Evolutionary conservation across 2,113 vertebrate species (phyloP).

Genomic region (Bungarus multicinctus): DNA sequence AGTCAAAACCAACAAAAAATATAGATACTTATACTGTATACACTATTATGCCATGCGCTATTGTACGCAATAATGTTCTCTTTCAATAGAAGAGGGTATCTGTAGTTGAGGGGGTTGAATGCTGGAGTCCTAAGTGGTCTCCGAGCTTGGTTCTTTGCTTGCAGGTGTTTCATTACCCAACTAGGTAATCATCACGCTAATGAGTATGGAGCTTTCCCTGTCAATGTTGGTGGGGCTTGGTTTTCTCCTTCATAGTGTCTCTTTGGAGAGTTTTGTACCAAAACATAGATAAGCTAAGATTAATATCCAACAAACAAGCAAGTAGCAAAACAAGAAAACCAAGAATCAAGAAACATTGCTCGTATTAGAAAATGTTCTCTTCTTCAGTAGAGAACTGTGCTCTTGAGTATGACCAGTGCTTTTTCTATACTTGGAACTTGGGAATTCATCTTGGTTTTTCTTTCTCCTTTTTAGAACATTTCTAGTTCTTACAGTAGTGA

Average conservation of each 20-base stretch:
- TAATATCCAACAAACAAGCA: not conserved
- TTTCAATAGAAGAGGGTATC: not conserved
- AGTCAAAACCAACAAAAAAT: not conserved
- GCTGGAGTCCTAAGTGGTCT: not conserved
- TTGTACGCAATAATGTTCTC: not conserved
- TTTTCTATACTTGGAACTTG: not conserved
- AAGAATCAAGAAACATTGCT: not conserved
- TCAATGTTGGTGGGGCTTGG: not conserved
- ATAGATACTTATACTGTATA: not conserved
- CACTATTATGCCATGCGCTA: not conserved
- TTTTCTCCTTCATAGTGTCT: not conserved
- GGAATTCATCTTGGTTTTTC: not conserved
- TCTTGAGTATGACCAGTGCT: not conserved
- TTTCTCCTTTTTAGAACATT: not conserved
- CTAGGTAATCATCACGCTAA: not conserved
- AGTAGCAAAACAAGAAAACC: not conserved
- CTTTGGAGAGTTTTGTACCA: not conserved
- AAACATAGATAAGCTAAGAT: not conserved
- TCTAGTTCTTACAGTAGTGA: not conserved
- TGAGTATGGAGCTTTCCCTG: not conserved
- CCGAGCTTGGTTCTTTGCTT: not conserved
- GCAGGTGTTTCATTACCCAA: not conserved
- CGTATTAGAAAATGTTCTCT: not conserved
- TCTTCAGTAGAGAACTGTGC: not conserved
- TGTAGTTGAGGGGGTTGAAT: not conserved